Evolutionary conservation across 2,888 invertebrate genomes (phyloP), one percentile per base, ranked within the genome.

Genomic region (Orthonevra nobilis): DNA sequence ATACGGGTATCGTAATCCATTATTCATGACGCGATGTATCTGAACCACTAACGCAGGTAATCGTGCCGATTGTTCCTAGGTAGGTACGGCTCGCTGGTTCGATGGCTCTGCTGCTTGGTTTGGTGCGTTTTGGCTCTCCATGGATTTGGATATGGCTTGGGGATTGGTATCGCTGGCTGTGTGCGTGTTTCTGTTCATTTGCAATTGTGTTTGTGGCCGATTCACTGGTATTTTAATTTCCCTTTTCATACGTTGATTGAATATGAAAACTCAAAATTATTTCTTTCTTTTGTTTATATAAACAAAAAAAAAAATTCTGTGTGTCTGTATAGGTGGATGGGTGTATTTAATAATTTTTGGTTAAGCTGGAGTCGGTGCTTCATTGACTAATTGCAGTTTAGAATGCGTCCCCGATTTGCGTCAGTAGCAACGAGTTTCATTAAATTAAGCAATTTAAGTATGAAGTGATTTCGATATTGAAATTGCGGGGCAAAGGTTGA

Each of bases 231-330:
- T 79, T 79, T 79, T 79, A 79, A 73, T 79, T 79, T 73, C 66
- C 79, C 73, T 73, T 79, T 68, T 79, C 20, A 50, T 79, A 79
- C 79, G 79, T 72, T 79, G 79, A 79, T 68, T 79, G 79, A 79
- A 79, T 79, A 73, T 73, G 56, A 79, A 79, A 50, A 73, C 60
- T 48, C 42, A 72, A 79, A 66, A 72, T n/a, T n/a, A n/a, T n/a
- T n/a, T n/a, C n/a, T n/a, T n/a, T n/a, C n/a, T n/a, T n/a, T n/a
- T n/a, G n/a, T n/a, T n/a, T n/a, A n/a, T n/a, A n/a, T n/a, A n/a
- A n/a, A n/a, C n/a, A n/a, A n/a, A n/a, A n/a, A n/a, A n/a, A n/a
- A n/a, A n/a, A n/a, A n/a, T n/a, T n/a, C n/a, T n/a, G n/a, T n/a
- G n/a, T n/a, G n/a, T n/a, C n/a, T n/a, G n/a, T n/a, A n/a, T n/a